phyloP scores from a whole-genome alignment of 2,888 invertebrate species.

The Ophraella communa region DNA sequence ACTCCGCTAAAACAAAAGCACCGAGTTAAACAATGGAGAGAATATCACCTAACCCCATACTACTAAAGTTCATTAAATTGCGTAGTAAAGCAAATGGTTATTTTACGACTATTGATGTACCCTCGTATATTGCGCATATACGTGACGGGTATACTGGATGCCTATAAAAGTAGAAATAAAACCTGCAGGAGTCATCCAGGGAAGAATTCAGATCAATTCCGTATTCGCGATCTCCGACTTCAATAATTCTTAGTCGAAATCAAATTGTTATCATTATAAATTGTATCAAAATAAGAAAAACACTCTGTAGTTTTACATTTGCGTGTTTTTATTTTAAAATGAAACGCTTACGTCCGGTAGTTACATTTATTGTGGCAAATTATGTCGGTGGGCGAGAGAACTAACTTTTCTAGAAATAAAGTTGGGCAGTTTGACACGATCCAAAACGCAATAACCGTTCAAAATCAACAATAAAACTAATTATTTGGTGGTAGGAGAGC shows the following conservation, averaged over 20 bases:
- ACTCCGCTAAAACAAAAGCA: neutral
- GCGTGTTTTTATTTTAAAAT: too few relatives aligned
- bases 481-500: slow-evolving; percentile 19
- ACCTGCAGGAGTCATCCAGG: too few relatives aligned
- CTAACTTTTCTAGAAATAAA: neutral
- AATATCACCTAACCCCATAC: neutral
- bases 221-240: too few relatives aligned
- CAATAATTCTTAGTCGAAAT: too few relatives aligned
- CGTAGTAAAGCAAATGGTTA: neutral
- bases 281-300: too few relatives aligned
- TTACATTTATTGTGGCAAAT: neutral
- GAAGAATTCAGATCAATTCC: too few relatives aligned
- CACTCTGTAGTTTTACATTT: too few relatives aligned
- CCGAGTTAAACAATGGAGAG: neutral
- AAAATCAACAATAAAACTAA: slow-evolving; percentile 23
- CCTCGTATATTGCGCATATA: neutral
- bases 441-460: slow-evolving; percentile 23
- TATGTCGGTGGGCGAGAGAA: neutral
- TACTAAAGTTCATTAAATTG: neutral
- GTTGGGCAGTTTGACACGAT: slow-evolving; percentile 8
- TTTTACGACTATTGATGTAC: neutral
- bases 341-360: too few relatives aligned
- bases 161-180: neutral
- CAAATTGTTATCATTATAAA: too few relatives aligned
- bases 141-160: too few relatives aligned